These are phyloP conservation scores for Teleogryllus oceanicus DNA, from an alignment of 2,888 invertebrate genomes.

Conservation along the genomic window DNA sequence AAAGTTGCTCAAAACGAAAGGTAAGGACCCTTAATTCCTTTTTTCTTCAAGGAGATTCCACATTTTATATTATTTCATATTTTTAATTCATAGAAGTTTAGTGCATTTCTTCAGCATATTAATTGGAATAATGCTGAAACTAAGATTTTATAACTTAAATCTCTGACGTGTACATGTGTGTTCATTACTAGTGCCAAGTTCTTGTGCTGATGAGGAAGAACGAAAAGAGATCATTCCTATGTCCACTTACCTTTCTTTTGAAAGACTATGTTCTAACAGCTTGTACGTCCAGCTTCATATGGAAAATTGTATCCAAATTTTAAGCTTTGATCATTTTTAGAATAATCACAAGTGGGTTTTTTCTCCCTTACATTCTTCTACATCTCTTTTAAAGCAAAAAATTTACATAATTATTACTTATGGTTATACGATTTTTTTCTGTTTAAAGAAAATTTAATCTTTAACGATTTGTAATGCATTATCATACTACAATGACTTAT, in stretches of 20 bases:
- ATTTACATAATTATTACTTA: too few species aligned
- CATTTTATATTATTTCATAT: neutral
- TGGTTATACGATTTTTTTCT: too few species aligned
- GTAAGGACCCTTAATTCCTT: conserved; percentile 5
- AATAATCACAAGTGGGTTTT: too few species aligned
- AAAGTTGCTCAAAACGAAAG: conserved; percentile 10
- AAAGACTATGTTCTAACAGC: conserved; percentile 25
- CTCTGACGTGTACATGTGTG: conserved; percentile 28
- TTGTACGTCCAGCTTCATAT: conserved; percentile 31
- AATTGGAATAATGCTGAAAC: neutral
- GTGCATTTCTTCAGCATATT: neutral
- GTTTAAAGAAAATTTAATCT: too few species aligned
- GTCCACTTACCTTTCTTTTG: conserved; percentile 18
- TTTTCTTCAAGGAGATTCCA: neutral
- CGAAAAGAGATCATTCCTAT: neutral
- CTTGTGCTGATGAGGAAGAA: conserved; percentile 20
- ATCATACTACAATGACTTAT: too few species aligned
- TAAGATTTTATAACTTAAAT: neutral
- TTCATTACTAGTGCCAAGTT: conserved; percentile 33
- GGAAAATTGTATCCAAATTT: conserved; percentile 32
- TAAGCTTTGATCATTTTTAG: neutral
- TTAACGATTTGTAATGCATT: too few species aligned
- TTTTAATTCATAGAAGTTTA: neutral
- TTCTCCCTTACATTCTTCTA: too few species aligned
- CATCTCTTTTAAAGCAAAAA: too few species aligned